Evolutionary conservation across 2,888 invertebrate species (phyloP).

Genomic region (Lithophane semibrunnea): DNA sequence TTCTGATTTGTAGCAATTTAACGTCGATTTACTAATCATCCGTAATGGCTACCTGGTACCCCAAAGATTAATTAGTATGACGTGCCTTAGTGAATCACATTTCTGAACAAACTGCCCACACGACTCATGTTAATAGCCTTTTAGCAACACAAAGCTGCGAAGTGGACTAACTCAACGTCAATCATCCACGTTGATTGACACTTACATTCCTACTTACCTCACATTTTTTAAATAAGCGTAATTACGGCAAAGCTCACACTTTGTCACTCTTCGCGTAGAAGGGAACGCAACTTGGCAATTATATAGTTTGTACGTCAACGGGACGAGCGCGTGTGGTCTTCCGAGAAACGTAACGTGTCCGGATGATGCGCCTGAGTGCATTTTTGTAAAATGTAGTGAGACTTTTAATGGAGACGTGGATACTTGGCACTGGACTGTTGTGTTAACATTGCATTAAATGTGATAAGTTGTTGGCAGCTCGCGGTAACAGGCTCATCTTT

Average conservation of each 20-base stretch:
- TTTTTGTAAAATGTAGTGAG: conserved; percentile 58
- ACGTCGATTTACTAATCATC: conserved; percentile 11
- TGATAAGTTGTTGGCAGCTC: conserved; percentile 24
- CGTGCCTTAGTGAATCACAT: conserved; percentile 24
- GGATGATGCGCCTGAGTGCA: conserved; percentile 65
- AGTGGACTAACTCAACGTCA: conserved; percentile 43
- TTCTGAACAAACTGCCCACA: conserved; percentile 16
- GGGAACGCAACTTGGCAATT: conserved; percentile 70
- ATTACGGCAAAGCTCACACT: conserved; percentile 58
- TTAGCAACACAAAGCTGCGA: conserved; percentile 9
- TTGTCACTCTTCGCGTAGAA: conserved; percentile 63
- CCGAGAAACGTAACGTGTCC: conserved; percentile 69
- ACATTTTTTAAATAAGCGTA: conserved; percentile 60
- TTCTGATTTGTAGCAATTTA: conserved; percentile 4
- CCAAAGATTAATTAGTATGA: conserved; percentile 25
- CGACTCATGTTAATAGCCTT: conserved; percentile 16
- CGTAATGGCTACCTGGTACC: conserved; percentile 35
- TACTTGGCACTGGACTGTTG: conserved; percentile 33
- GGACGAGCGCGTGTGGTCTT: conserved; percentile 71
- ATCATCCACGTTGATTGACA: conserved; percentile 53
- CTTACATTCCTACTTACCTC: conserved; percentile 47
- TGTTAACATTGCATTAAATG: conserved; percentile 29
- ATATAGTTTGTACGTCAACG: conserved; percentile 72
- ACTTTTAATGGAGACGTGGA: conserved; percentile 54
- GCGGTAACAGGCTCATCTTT: conserved; percentile 2